Evolutionary conservation across 92 coral and sea anemone genomes (phyloP), one percentile per base, ranked within the genome.

Genomic region (Epizoanthus stellaris): DNA sequence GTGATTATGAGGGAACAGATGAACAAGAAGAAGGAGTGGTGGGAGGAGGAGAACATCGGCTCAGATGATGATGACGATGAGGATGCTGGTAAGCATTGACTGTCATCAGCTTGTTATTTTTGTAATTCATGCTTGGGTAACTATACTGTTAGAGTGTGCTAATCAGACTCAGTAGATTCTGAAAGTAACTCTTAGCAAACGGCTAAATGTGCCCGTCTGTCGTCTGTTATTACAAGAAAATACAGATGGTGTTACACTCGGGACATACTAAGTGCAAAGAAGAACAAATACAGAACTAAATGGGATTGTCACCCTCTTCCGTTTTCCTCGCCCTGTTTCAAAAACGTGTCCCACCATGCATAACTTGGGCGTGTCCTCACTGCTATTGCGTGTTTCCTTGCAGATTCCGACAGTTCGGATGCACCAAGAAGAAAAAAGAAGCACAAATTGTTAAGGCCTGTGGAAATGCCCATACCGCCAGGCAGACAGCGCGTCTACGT

Each of bases 21-120:
- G 91, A 90, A 87, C 74, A 95, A 97, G 88, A 97, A 94, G 77
- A 96, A 96, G 82, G 93, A 94, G 54, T 98, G 95, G 73, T 97
- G 99, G 99, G 95, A 98, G 99, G 99, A 97, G 15, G 99, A 97
- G 75, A 98, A 95, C 54, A 95, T 94, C 39, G 98, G 93, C 53
- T 85, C 91, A 36, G 99, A 96, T 54, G 98, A 96, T 16, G 95
- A 91, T 54, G 95, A 95, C 17, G 95, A 95, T 19, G 88, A 88
- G 1, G 98, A 93, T 80, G 66, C 89, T 23, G 96, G 96, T 93
- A 82, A 79, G 73, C 4, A 30, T 30, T 1, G 36, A 1, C 36
- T 30, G 36, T 45, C 49, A 45, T 5, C 10, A 52, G 56, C 14
- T 52, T 52, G 56, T 52, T 30, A 30, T 30, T 30, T 52, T 52